Evolutionary conservation across 2,113 vertebrate species (phyloP).

Genomic region (Pollachius pollachius): DNA sequence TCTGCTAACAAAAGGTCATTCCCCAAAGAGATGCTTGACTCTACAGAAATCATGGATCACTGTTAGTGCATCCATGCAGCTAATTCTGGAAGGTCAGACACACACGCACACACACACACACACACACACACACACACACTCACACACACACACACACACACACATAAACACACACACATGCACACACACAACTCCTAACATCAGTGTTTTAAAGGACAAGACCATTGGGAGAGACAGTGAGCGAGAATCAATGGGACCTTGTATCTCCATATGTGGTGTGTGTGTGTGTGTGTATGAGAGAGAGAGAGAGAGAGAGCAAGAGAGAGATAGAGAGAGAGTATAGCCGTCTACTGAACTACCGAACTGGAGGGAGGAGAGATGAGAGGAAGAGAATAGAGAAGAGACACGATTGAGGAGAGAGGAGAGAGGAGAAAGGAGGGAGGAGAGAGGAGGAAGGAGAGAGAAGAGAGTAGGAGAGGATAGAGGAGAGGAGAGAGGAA

Average conservation of each 20-base stretch:
- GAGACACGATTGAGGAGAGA: constrained; percentile 19
- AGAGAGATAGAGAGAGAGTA: no score
- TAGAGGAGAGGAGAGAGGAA: background rate
- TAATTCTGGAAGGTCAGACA: constrained; percentile 35
- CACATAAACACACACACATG: constrained; percentile 6
- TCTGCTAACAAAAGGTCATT: background rate
- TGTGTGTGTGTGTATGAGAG: background rate
- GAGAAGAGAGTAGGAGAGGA: background rate
- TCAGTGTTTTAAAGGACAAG: constrained; percentile 64
- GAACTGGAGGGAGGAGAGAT: constrained; percentile 44
- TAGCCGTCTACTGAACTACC: constrained; percentile 23
- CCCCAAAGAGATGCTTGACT: constrained; percentile 2
- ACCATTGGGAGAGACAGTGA: constrained; percentile 63
- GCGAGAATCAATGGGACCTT: constrained; percentile 39
- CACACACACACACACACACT: constrained; percentile 10
- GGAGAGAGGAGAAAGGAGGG: constrained; percentile 10
- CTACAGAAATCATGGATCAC: constrained; percentile 61
- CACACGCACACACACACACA: constrained; percentile 10
- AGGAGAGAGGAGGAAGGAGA: background rate
- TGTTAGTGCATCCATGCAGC: constrained; percentile 57
- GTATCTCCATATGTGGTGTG: background rate
- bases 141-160: constrained; percentile 16
- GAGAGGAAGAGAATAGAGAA: constrained; percentile 42
- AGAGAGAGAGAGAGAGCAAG: no score
- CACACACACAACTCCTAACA: constrained; percentile 38